These are phyloP conservation scores for Scyliorhinus canicula DNA, from an alignment of 2,797 vertebrate species.

Conservation along the genomic window DNA sequence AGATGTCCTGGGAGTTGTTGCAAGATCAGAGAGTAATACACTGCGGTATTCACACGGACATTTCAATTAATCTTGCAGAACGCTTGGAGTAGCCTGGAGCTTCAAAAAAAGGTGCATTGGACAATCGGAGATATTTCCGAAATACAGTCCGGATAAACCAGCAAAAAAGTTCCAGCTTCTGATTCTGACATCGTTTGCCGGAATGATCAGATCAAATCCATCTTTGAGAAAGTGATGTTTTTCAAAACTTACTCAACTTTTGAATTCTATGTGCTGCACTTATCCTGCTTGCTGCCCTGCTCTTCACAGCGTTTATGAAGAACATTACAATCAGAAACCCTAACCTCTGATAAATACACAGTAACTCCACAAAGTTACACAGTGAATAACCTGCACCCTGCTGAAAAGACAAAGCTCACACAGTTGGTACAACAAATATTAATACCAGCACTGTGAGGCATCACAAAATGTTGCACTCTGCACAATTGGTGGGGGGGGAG, in stretches of 20 bases:
- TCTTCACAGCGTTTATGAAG: background rate
- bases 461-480: background rate
- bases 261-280: constrained; percentile 8
- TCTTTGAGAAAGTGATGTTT: background rate
- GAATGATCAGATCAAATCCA: background rate
- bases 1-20: background rate
- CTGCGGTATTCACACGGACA: background rate
- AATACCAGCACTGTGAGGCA: background rate
- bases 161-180: background rate
- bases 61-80: background rate
- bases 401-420: constrained; percentile 1
- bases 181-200: background rate
- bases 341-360: constrained; percentile 9
- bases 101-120: constrained; percentile 27
- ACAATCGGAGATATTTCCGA: background rate
- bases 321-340: background rate
- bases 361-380: constrained; percentile 11
- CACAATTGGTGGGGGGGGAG: too few relatives aligned
- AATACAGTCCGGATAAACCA: constrained; percentile 2
- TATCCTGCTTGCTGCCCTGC: background rate
- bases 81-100: constrained; percentile 7
- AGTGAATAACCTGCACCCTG: constrained; percentile 21
- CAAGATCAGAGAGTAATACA: constrained; percentile 16
- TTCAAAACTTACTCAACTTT: background rate
- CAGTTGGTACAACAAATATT: constrained; percentile 25